Base-by-base conservation (phyloP, 92 coral and sea anemone genomes). In the Zoanthus sociatus region DNA sequence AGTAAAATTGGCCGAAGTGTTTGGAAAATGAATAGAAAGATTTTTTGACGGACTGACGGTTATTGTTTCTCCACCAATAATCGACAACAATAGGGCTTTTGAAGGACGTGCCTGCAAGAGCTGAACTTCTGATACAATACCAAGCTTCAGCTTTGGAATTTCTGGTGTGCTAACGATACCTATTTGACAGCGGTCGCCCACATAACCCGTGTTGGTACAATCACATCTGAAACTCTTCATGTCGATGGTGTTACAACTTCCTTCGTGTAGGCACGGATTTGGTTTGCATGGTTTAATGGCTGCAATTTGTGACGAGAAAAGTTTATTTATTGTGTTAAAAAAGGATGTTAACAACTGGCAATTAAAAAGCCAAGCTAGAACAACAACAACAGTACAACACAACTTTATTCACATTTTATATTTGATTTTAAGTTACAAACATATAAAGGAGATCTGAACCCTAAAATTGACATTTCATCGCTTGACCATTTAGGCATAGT, bases 171-270 rank as follows among this genome's bases (percentile, higher is more conserved):
- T 45, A 73, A 94, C 78, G 68, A 78, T 12, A 21, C 94, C 96
- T 8, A 77, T 86, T 46, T 92, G 77, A 54, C 96, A 94, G 37
- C 31, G 76, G n/a, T 37, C 76, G 13, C 96, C 96, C 47, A 50
- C 78, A 60, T 91, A 94, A 20, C 94, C 96, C 2, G 96, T 94
- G 5, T 73, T 64, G 30, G 86, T 44, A 82, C 96, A 94, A 70
- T 82, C 33, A 46, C 96, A 94, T 20, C 77, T 20, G 68, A 76
- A 94, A 0, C 55, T 55, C 42, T 72, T 73, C 20, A 71, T 51
- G 64, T 88, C 85, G 6, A 74, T 11, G 14, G 77, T 64, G 7
- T 26, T 37, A 46, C 96, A 94, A 76, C 47, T 63, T 21, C 94
- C 94, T 11, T 84, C 94, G 30, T 87, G 86, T 54, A 51, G 53